Conservation (phyloP, 2,888 invertebrate genomes). For the Acleris emargana region DNA sequence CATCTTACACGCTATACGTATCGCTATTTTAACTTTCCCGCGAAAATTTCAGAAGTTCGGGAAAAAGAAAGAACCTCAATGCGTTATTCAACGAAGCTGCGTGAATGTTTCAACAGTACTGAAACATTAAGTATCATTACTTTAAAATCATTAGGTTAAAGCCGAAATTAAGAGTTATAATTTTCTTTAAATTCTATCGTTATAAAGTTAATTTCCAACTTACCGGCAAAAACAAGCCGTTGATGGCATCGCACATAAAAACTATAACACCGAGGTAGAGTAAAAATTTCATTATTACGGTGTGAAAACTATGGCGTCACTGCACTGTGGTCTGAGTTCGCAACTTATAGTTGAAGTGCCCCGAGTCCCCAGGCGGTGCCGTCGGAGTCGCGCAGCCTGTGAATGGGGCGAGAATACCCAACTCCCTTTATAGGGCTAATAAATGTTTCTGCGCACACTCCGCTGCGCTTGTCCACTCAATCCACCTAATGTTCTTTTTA, state of each 20-base stretch:
- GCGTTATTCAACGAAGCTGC: no score
- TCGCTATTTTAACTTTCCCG: no score
- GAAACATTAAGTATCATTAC: no score
- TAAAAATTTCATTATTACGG: conserved; percentile 63
- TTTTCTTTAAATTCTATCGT: no score
- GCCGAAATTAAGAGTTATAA: no score
- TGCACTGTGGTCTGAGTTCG: conserved; percentile 49
- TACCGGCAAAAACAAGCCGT: conserved; percentile 69
- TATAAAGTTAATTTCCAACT: conserved; percentile 44
- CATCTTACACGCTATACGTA: no score
- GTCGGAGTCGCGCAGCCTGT: conserved; percentile 62
- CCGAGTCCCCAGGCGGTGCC: conserved; percentile 52
- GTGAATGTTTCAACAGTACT: no score
- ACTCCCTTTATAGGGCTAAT: conserved; percentile 70
- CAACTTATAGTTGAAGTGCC: conserved; percentile 54
- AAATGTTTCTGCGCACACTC: conserved; percentile 71
- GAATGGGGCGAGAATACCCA: conserved; percentile 68
- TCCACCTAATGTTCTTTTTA: conserved; percentile 46
- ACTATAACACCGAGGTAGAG: conserved; percentile 58
- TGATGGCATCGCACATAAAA: conserved; percentile 61
- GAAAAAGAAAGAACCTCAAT: no score
- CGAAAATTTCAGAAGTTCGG: no score
- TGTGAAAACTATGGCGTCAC: conserved; percentile 53
- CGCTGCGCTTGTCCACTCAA: conserved; percentile 60
- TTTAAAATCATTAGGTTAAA: no score